These are phyloP conservation scores for Eudyptes chrysolophus DNA, from an alignment of 2,113 vertebrate genomes.

Conservation along the genomic window DNA sequence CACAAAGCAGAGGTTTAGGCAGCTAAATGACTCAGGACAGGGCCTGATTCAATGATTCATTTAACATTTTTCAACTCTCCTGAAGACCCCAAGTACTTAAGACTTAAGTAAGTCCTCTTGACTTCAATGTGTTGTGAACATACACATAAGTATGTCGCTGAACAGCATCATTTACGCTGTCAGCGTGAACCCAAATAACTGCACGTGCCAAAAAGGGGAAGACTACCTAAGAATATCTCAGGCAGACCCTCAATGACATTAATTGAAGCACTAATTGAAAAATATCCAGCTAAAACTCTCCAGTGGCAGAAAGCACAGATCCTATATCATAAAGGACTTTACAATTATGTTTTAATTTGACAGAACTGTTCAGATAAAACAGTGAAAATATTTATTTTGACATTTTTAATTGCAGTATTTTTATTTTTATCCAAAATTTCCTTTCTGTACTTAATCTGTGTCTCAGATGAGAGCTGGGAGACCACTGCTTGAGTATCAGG, in stretches of 20 bases:
- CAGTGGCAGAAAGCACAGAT: neutral
- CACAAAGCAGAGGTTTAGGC: neutral
- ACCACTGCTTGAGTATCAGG: neutral
- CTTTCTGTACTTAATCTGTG: neutral
- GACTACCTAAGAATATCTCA: neutral
- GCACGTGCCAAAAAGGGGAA: neutral
- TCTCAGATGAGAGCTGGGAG: neutral
- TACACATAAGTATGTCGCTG: neutral
- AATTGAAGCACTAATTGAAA: neutral
- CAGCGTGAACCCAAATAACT: neutral
- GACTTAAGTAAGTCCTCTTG: neutral
- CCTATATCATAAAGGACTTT: neutral
- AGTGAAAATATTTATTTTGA: neutral
- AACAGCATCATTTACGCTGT: neutral
- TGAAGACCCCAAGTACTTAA: neutral
- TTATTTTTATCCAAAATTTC: neutral
- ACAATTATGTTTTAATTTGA: neutral
- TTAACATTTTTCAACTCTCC: neutral
- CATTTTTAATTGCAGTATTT: neutral
- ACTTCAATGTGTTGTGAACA: neutral
- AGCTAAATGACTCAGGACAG: neutral
- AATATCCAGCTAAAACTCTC: neutral
- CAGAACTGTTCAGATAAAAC: neutral
- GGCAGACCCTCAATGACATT: neutral
- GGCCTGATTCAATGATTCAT: neutral